Evolutionary conservation across 2,113 vertebrate genomes (phyloP), one percentile per base, ranked within the genome.

Genomic region (mouse (Mus musculus)): DNA sequence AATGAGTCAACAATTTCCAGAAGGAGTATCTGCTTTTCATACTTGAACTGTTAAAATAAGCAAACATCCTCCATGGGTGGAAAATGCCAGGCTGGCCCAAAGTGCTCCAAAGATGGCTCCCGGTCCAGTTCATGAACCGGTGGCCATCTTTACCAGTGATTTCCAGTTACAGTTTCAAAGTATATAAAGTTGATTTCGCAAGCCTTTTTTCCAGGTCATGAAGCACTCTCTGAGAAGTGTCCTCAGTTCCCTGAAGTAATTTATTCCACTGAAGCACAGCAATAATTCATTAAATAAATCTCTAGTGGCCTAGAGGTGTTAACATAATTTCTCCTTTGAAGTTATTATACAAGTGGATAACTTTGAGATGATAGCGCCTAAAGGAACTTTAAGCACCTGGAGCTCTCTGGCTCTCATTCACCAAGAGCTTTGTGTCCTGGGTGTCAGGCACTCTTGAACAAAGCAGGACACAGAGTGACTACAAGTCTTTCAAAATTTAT

Each of bases 201-300:
- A 95, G 81, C 77, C 30, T 5, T 69, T 96, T 91, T 96, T 95
- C 72, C 88, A 92, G 92, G 89, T 96, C 95, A 96, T 77, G 77
- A 95, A 49, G 12, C 75, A 36, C 71, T 95, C 22, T 90, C 85
- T 78, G 88, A 94, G 76, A 95, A 97, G 72, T 72, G 54, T 75
- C 77, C 81, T 92, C 71, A 56, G 71, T 88, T 96, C 93, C 88
- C 63, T 94, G 90, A 97, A 95, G 86, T 87, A 95, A 97, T 92
- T 96, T 84, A 93, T 92, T 95, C 90, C 46, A 56, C 84, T 80
- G 39, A 96, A 89, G 84, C 6, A 0, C 26, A 86, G 72, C 93
- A 82, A 65, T 95, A 77, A 95, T 95, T 97, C 91, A 94, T 90
- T 95, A 95, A 94, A 80, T 76, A 81, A n/a, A 82, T 91, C 90